These are phyloP conservation scores for Poecile atricapillus DNA, from an alignment of 2,113 vertebrate genomes.

Conservation along the genomic window DNA sequence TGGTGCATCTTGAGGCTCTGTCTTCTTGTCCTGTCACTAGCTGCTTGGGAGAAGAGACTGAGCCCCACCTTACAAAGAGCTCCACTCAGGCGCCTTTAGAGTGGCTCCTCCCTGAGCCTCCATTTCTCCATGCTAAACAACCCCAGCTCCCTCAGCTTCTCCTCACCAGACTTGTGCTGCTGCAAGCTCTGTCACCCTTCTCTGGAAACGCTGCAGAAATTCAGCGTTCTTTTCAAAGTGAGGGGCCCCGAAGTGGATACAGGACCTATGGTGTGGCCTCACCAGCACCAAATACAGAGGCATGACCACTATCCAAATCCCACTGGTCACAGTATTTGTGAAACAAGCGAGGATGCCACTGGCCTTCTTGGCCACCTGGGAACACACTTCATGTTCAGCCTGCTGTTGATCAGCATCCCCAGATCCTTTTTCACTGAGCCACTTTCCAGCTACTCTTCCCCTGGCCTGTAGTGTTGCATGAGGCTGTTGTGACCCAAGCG, in stretches of 20 bases:
- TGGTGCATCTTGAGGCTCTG: neutral
- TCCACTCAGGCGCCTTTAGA: neutral
- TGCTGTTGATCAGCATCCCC: no score
- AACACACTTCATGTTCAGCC: neutral
- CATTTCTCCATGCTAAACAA: neutral
- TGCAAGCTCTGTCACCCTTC: neutral
- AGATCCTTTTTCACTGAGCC: neutral
- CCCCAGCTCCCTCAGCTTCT: neutral
- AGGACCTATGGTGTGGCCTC: neutral
- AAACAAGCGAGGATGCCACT: neutral
- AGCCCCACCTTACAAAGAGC: neutral
- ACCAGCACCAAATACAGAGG: neutral
- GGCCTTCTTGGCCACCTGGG: neutral
- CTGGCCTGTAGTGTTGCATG: neutral
- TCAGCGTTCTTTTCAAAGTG: neutral
- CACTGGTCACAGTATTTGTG: neutral
- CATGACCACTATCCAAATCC: neutral
- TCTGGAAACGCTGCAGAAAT: neutral
- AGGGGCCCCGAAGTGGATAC: no score
- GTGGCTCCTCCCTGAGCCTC: neutral
- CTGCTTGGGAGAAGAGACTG: accelerated
- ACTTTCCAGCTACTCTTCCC: neutral
- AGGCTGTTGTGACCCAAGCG: neutral
- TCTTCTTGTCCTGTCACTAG: neutral
- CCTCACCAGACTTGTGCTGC: neutral